A percentile compares a stretch with the other conserved stretches of the same genome.
phyloP scores from a whole-genome alignment of 2,888 invertebrate species.

The Choreutis nemorana region DNA sequence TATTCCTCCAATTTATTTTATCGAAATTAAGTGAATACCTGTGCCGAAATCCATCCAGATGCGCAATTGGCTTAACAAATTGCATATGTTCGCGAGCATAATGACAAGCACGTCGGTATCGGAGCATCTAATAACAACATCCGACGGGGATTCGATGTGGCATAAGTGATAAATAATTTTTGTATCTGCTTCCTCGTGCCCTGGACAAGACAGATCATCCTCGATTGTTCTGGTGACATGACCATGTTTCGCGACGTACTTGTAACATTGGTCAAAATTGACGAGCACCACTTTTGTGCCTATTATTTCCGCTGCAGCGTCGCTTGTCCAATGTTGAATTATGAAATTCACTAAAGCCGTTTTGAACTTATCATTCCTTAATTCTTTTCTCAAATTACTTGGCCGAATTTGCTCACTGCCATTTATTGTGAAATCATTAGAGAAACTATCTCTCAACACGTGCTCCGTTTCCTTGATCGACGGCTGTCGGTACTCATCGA shows the following conservation, averaged over 20 bases:
- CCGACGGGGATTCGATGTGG: constrained; percentile 4
- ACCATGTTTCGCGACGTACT: constrained; percentile 6
- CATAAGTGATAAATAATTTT: constrained; percentile 6
- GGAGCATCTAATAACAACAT: constrained; percentile 7
- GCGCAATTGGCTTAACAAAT: too few species aligned
- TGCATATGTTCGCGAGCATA: constrained; percentile 5
- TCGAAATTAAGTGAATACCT: too few species aligned
- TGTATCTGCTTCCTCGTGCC: constrained; percentile 7
- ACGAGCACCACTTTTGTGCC: constrained; percentile 1
- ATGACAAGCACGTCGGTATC: constrained; percentile 7
- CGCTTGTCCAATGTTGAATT: constrained; percentile 2
- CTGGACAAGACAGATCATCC: neutral
- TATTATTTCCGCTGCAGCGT: constrained; percentile 1
- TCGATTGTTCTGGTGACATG: constrained; percentile 2
- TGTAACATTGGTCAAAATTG: constrained; percentile 6
- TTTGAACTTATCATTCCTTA: constrained; percentile 1
- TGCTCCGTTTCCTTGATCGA: constrained; percentile 1
- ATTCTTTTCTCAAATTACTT: constrained; percentile 2
- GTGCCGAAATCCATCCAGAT: too few species aligned
- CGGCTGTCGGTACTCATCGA: constrained; percentile 11
- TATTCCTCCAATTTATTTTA: too few species aligned
- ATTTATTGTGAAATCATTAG: neutral
- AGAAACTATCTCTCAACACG: neutral
- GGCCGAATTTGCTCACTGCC: constrained; percentile 3
- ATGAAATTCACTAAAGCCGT: constrained; percentile 3